Evolutionary conservation across 2,797 vertebrate species (phyloP), one percentile per base, ranked within the genome.

Genomic region (Sebastes matsubarae): DNA sequence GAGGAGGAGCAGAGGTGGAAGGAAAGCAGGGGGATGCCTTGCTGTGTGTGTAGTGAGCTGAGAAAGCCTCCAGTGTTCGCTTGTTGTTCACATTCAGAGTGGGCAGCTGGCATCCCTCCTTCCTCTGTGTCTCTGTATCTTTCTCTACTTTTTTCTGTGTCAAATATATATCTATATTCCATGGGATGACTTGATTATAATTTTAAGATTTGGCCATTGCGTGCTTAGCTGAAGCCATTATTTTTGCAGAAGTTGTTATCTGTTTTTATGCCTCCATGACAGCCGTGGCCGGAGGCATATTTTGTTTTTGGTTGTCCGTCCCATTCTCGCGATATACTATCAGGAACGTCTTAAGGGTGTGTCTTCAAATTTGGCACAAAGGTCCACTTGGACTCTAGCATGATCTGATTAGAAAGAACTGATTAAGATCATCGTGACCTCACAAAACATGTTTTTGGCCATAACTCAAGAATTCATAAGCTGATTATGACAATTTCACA

Each of bases 51-150:
- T 72, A 59, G 73, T 68, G 81, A 68, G 74, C 76, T 79, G 65
- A 86, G 78, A 79, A 82, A 80, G 83, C 70, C 63, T 88, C 72
- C 72, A 80, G 71, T 79, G 71, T 85, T 81, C 1, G 14, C 46
- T 18, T 68, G 60, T 80, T 81, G 70, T 72, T 74, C 70, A 64
- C 1, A 72, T 57, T 73, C 73, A 68, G 70, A 79, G 85, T 76
- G 74, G 68, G 76, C 72, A 80, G 79, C 74, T 89, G 79, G 64
- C 68, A 3, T 70, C 58, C 10, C 32, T 42, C 34, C 64, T 29
- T 30, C 12, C 50, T 75, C n/a, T 13, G 3, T 65, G 50, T 50
- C n/a, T 58, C 55, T 64, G 6, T 68, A 8, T 34, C 60, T 38
- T 52, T 74, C 60, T 52, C 54, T 54, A 0, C 65, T 50, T 6